Evolutionary conservation across 2,113 vertebrate genomes (phyloP), one percentile per base, ranked within the genome.

Genomic region (Calonectris borealis): DNA sequence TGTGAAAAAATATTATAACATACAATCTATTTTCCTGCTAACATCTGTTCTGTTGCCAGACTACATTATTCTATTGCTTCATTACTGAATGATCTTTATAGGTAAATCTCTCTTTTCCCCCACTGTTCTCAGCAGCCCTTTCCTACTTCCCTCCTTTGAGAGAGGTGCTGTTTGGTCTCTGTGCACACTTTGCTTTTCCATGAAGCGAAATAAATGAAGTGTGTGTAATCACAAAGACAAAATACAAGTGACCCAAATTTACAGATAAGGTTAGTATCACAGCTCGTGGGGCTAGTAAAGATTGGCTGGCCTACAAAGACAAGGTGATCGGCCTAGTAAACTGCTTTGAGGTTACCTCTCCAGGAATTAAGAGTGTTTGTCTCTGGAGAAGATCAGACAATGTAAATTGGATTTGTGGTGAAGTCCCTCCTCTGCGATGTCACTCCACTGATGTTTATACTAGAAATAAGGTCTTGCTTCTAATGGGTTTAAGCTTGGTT

Each of bases 371-470:
- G 66, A 17, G 36, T 6, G 3, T 61, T 86, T 89, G 86, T 94
- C 88, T 83, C 91, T 76, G 81, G 34, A 70, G 91, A 66, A 94
- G 93, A 73, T 94, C 89, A 97, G 95, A 96, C 94, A 82, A 38
- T 3, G 79, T 52, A 38, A 94, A 91, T 32, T 85, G 91, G 91
- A 97, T 94, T 88, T 70, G 38, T 5, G 4, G 58, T 44, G 61
- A 89, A 84, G 61, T 36, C 81, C 75, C 44, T 89, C 71, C 75
- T 85, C 70, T 13, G 7, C 5, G 44, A 72, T 94, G 90, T 90
- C 75, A 77, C 84, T 85, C 38, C 0, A 0, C 57, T 85, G 62
- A 25, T 82, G 42, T 58, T 94, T 83, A 42, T 76, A 49, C 32
- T 66, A 27, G 11, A 88, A 95, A 93, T 73, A 80, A 90, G 60